Conservation (phyloP, 2,888 invertebrate species). For the Phaonia tiefii region DNA sequence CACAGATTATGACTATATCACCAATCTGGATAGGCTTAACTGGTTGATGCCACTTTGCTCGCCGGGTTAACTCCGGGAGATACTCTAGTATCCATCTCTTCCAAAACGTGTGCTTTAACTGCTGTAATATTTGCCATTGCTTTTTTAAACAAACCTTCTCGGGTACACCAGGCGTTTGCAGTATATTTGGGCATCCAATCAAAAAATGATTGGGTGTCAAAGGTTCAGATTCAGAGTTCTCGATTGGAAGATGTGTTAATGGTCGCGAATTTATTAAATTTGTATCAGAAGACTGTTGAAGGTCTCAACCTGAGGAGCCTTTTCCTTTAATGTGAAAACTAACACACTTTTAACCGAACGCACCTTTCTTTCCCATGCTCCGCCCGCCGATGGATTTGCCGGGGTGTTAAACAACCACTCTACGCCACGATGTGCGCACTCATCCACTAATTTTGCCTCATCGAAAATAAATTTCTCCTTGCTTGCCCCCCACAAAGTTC, state of each 20-base stretch:
- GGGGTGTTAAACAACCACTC: constrained; percentile 65
- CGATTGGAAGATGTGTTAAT: constrained; percentile 59
- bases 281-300: constrained; percentile 59
- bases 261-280: constrained; percentile 61
- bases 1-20: constrained; percentile 55
- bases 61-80: too few relatives aligned
- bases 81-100: too few relatives aligned
- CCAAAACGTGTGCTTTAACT: too few relatives aligned
- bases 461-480: constrained; percentile 45
- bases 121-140: constrained; percentile 65
- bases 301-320: constrained; percentile 54
- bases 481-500: constrained; percentile 53
- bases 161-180: constrained; percentile 53
- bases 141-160: constrained; percentile 46
- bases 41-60: constrained; percentile 59
- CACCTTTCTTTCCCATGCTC: constrained; percentile 63
- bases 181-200: constrained; percentile 57
- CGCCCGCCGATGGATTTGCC: constrained; percentile 58
- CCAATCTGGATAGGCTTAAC: constrained; percentile 43
- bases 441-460: constrained; percentile 21
- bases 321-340: constrained; percentile 59
- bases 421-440: constrained; percentile 52
- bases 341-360: constrained; percentile 58
- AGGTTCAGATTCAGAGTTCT: constrained; percentile 45
- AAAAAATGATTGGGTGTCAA: constrained; percentile 65